Base-by-base conservation (phyloP, 2,113 vertebrate genomes). In the Sorex fumeus region DNA sequence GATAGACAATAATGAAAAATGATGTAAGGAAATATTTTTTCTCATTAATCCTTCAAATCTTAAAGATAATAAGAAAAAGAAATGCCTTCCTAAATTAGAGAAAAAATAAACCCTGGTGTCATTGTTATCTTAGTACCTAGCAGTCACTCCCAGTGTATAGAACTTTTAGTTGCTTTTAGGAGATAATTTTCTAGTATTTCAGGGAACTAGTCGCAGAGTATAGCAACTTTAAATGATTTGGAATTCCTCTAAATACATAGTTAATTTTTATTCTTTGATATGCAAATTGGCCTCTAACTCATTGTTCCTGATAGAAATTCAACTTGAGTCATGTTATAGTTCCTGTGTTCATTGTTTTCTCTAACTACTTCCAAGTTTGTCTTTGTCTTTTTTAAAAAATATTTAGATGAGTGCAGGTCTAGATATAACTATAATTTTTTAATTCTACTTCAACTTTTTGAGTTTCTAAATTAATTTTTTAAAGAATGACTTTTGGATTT, bases 1-100 rank as follows among this genome's bases (percentile, higher is more conserved):
- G n/a, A 6, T 53, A 80, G 76, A 34, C n/a, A 81, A 43, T 87
- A 40, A 87, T 11, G n/a, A 21, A 91, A 91, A 84, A 64, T 69
- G 8, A 45, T 32, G 13, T 72, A 79, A 43, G 21, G 77, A 84
- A 89, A 78, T 32, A 27, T 40, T n/a, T 71, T 71, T 25, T 13
- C 21, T 25, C 3, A n/a, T n/a, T 69, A 79, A 60, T 92, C 81
- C 53, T 70, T 93, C 6, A 53, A 53, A 72, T 4, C 23, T 75
- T 10, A 76, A 72, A 88, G 91, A 43, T 40, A 81, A 77, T 40
- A 40, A 4, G 40, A 40, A 40, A 40, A 43, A 76, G 82, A 23
- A 18, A 10, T 28, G 7, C 8, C 72, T 72, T 43, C 3, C 18
- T 78, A 75, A 64, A 67, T 71, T 90, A 57, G 45, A 43, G 57